Evolutionary conservation across 2,888 invertebrate genomes (phyloP), one percentile per base, ranked within the genome.

Genomic region (Brenthis ino): DNA sequence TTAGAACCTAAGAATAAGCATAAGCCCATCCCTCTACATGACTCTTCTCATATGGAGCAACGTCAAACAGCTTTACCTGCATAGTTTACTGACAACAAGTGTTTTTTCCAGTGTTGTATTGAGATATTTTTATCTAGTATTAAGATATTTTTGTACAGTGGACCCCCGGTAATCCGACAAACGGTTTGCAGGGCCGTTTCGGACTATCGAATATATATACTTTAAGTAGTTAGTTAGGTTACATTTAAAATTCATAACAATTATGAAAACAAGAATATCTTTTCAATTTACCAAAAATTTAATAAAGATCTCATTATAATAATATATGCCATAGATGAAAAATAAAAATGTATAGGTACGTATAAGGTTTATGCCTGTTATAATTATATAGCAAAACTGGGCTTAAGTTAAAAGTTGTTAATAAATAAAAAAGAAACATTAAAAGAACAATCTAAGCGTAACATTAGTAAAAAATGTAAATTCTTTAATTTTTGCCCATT

Each of bases 1-100:
- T 78, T 91, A 51, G 75, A 84, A 43, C 81, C 78, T 64, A 82
- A 83, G 69, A 81, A 81, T 64, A 81, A 84, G 16, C 85, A 83
- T 65, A 69, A 72, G 0, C 72, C 80, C 0, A 33, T 89, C 4
- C 81, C 85, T 0, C 85, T 84, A 65, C 80, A 83, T 51, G 89
- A 90, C 11, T 72, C 82, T 33, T 64, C 76, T 8, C 56, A 79
- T 11, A 64, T 72, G 6, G 66, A 72, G 4, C 76, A 79, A 5
- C 77, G 73, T 11, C 79, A 75, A 67, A 70, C 63, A 63, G 57
- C 75, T 13, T 65, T 74, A 63, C 60, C 68, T 6, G 77, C 70
- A 72, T 72, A 56, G 37, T 43, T 43, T 8, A 43, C 8, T 43
- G 8, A 3, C 37, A 43, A 37, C 1, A 37, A 37, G 37, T 43